Percentiles rank a stretch among this genome's conserved stretches.
Evolutionary conservation across 2,113 vertebrate species (phyloP).

Genomic region (Bothrops jararaca): DNA sequence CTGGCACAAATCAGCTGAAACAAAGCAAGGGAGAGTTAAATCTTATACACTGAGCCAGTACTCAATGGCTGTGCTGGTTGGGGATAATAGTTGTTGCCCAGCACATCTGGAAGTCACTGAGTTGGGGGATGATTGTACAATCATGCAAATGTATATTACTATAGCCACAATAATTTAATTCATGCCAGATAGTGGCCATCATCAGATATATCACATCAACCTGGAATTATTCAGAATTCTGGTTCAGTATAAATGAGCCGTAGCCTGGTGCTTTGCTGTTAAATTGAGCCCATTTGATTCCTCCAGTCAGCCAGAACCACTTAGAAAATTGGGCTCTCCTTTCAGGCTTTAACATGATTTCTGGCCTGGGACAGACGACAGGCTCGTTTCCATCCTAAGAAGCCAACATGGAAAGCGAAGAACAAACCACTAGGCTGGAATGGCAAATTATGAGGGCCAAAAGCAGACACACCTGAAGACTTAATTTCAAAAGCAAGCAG

Average conservation of each 20-base stretch:
- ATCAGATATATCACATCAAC: not conserved
- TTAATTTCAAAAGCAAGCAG: not conserved
- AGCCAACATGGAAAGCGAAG: not conserved
- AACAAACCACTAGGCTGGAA: not conserved
- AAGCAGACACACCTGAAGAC: not conserved
- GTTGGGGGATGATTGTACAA: not conserved
- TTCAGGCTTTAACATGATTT: not conserved
- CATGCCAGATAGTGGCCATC: not conserved
- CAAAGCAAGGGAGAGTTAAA: not conserved
- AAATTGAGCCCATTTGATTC: not conserved
- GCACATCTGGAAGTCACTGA: not conserved
- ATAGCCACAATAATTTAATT: not conserved
- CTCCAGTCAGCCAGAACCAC: not conserved
- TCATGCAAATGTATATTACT: not conserved
- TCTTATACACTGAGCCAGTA: not conserved
- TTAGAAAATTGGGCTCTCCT: not conserved
- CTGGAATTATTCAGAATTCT: not conserved
- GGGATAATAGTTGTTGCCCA: not conserved
- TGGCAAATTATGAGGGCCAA: not conserved
- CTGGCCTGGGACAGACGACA: not conserved
- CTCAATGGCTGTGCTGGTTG: too few relatives aligned
- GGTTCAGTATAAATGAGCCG: not conserved
- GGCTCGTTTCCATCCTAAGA: not conserved
- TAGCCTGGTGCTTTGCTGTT: not conserved
- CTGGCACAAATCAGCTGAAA: not conserved